phyloP scores from a whole-genome alignment of 1,140 invertebrate species.

The Ladona fulva region DNA sequence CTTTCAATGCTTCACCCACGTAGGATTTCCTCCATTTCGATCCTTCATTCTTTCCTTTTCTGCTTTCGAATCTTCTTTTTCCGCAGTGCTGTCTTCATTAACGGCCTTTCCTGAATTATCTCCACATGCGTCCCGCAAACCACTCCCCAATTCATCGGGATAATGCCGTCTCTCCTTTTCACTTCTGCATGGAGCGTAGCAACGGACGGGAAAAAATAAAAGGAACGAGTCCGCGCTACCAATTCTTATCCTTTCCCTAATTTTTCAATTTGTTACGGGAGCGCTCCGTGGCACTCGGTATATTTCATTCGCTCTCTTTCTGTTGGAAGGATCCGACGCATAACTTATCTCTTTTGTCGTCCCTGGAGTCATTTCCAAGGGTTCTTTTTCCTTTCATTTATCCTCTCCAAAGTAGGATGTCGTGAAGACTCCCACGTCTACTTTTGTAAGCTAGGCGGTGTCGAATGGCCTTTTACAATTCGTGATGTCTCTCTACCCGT shows the following conservation, averaged over 20 bases:
- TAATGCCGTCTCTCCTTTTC: background rate
- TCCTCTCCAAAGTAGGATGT: background rate
- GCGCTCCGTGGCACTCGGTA: background rate
- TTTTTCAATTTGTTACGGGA: constrained; percentile 6
- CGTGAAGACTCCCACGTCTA: too few species aligned
- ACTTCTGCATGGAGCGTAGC: too few species aligned
- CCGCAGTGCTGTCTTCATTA: background rate
- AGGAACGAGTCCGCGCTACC: background rate
- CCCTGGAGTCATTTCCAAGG: background rate
- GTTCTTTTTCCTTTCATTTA: background rate
- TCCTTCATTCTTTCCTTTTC: too few species aligned
- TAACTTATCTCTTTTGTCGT: background rate
- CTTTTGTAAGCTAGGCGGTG: too few species aligned
- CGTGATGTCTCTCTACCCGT: too few species aligned
- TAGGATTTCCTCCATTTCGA: too few species aligned
- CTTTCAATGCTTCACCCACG: too few species aligned
- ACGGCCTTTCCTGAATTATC: background rate
- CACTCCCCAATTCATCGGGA: background rate
- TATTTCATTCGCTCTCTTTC: background rate
- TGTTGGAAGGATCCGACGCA: too few species aligned
- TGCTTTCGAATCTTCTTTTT: too few species aligned
- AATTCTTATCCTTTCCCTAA: background rate
- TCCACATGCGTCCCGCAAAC: background rate
- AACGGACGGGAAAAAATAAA: background rate
- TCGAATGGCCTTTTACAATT: too few species aligned